phyloP scores from a whole-genome alignment of 2,113 vertebrate species.

The Colistium nudipinnis region DNA sequence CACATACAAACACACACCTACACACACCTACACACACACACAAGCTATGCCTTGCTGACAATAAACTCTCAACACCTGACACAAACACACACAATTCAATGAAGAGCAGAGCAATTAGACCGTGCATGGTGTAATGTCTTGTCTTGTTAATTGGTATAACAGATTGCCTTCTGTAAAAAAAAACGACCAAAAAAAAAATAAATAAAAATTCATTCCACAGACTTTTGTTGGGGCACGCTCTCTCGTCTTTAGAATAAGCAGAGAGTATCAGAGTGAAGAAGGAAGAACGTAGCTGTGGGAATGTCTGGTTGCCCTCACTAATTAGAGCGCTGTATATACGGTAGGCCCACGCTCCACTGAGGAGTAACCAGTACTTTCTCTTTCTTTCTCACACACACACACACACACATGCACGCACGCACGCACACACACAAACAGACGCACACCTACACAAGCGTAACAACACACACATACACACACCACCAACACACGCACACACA shows the following conservation, averaged over 20 bases:
- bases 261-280: slow-evolving; percentile 51
- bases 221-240: slow-evolving; percentile 13
- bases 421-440: no score
- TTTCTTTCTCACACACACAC: slow-evolving; percentile 4
- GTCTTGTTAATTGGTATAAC: slow-evolving; percentile 45
- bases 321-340: slow-evolving; percentile 72
- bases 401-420: background rate
- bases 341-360: slow-evolving; percentile 70
- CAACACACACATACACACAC: no score
- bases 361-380: slow-evolving; percentile 51
- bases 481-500: no score
- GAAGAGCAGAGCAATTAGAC: slow-evolving; percentile 43
- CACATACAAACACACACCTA: background rate
- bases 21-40: background rate
- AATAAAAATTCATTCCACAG: slow-evolving; percentile 23
- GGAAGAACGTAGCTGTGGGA: slow-evolving; percentile 54
- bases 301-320: slow-evolving; percentile 71
- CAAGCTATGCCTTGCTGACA: slow-evolving; percentile 18
- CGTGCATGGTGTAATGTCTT: slow-evolving; percentile 15
- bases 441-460: no score
- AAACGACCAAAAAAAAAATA: background rate
- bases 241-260: slow-evolving; percentile 34
- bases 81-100: slow-evolving; percentile 32
- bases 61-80: slow-evolving; percentile 28
- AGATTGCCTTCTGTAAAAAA: slow-evolving; percentile 29